These are phyloP conservation scores for Achlya flavicornis DNA, from an alignment of 2,888 invertebrate genomes.

Conservation along the genomic window DNA sequence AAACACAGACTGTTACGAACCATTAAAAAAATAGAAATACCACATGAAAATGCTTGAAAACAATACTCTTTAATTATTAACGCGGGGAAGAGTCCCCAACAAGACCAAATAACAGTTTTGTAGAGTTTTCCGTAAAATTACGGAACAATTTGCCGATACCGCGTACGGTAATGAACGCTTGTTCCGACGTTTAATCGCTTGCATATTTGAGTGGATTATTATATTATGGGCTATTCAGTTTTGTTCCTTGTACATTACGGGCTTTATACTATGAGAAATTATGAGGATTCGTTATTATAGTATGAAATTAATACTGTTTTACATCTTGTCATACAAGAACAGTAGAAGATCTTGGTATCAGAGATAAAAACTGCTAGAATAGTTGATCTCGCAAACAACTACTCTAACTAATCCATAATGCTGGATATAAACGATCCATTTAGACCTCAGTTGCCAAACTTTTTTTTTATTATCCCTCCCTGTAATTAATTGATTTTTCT, in stretches of 20 bases:
- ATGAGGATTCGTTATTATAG: no score
- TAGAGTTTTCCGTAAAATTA: conserved; percentile 64
- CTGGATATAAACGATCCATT: no score
- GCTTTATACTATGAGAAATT: neutral
- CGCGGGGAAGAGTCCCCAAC: conserved; percentile 38
- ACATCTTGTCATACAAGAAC: no score
- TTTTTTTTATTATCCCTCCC: no score
- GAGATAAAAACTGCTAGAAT: no score
- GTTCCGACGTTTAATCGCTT: conserved; percentile 72
- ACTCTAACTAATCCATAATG: no score
- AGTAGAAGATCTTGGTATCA: no score
- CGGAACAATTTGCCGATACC: conserved; percentile 49
- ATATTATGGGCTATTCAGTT: conserved; percentile 41
- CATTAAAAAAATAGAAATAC: neutral
- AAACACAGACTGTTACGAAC: neutral
- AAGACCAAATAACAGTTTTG: conserved; percentile 68
- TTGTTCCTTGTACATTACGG: conserved; percentile 48
- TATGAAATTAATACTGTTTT: no score
- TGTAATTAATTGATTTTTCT: no score
- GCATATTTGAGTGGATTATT: conserved; percentile 69
- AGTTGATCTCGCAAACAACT: no score
- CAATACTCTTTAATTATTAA: conserved; percentile 39
- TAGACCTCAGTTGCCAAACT: neutral
- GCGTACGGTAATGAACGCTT: conserved; percentile 50
- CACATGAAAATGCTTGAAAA: neutral